Percentiles rank a stretch among this genome's conserved stretches.
Conservation (phyloP, 2,113 vertebrate species). For the Petrocephalus zakoni region DNA sequence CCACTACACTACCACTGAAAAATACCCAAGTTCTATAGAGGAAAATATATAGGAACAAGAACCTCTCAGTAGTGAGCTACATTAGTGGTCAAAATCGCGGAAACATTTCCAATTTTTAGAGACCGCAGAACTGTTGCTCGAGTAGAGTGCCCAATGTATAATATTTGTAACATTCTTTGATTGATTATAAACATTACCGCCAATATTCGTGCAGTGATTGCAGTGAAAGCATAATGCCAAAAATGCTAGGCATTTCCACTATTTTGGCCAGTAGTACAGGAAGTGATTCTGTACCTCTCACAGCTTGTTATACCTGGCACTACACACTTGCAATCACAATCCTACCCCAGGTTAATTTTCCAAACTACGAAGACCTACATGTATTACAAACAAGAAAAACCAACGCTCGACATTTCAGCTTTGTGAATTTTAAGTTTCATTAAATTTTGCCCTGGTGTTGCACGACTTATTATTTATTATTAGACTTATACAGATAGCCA, state of each 20-base stretch:
- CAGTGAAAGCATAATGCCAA: no score
- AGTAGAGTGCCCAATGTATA: no score
- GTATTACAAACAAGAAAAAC: background rate
- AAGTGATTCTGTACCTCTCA: background rate
- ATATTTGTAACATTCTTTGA: no score
- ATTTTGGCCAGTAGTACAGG: background rate
- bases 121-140: no score
- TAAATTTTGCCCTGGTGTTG: background rate
- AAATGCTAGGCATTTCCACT: no score
- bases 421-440: background rate
- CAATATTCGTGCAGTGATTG: no score
- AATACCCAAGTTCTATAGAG: background rate
- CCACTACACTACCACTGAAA: background rate
- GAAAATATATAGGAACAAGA: background rate
- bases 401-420: background rate
- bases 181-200: no score
- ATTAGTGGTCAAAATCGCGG: no score
- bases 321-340: background rate
- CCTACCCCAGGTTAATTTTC: background rate
- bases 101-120: no score
- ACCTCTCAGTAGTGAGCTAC: background rate
- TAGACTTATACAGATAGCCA: background rate
- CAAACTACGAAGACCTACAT: background rate
- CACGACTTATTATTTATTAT: background rate
- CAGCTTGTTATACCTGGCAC: no score